Evolutionary conservation across 2,888 invertebrate species (phyloP).

Genomic region (Pegoplata infirma): DNA sequence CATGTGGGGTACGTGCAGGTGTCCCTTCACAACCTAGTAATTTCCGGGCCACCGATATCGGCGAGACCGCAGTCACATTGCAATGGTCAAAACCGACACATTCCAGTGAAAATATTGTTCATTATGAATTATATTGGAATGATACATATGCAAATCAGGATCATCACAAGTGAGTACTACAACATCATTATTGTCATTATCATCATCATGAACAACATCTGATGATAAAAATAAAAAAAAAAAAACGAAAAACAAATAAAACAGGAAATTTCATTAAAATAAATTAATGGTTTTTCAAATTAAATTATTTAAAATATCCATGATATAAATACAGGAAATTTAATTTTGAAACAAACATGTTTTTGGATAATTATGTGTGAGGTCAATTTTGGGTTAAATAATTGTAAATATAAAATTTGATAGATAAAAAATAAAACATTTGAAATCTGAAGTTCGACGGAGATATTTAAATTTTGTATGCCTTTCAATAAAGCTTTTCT

Average conservation of each 20-base stretch:
- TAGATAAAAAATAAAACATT: too few species aligned
- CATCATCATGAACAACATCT: too few species aligned
- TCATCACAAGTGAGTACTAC: constrained; percentile 84
- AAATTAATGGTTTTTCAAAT: constrained; percentile 49
- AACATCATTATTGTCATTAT: too few species aligned
- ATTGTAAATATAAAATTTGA: too few species aligned
- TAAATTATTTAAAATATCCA: constrained; percentile 11
- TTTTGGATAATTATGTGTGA: too few species aligned
- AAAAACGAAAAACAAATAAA: constrained; percentile 33
- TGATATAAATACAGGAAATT: constrained; percentile 34
- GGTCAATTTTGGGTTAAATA: too few species aligned
- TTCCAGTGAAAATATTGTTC: constrained; percentile 94
- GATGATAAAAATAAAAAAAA: background rate
- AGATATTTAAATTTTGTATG: too few species aligned
- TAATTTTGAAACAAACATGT: too few species aligned
- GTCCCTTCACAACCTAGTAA: constrained; percentile 97
- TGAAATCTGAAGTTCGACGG: too few species aligned
- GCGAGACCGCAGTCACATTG: constrained; percentile 93
- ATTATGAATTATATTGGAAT: constrained; percentile 98
- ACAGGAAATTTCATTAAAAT: constrained; percentile 56
- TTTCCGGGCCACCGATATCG: constrained; percentile 90
- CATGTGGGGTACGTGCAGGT: constrained; percentile 79
- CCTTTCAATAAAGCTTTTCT: too few species aligned
- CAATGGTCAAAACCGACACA: constrained; percentile 96
- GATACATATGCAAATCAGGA: constrained; percentile 95